Evolutionary conservation across 2,797 vertebrate species (phyloP), one percentile per base, ranked within the genome.

Genomic region (Alca torda): DNA sequence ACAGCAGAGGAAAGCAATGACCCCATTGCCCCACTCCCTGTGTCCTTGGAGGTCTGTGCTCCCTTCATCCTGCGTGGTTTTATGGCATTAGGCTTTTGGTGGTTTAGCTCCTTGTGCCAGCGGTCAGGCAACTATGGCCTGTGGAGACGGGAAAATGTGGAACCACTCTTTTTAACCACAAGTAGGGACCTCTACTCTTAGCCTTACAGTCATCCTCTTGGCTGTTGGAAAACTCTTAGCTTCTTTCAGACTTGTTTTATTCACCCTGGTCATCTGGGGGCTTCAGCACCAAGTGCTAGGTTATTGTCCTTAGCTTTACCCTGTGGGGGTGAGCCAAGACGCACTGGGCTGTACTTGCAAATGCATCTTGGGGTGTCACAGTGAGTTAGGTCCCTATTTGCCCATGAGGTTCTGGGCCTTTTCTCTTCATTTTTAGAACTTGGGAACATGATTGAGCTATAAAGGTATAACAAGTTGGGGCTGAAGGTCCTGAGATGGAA

Each of bases 21-120:
- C 43, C 25, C 13, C n/a, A 23, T 14, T 53, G 16, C 24, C 10
- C 9, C 33, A 43, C 16, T 39, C 28, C 39, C 2, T 0, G 0
- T n/a, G 35, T 46, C 18, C 46, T 46, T 57, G 17, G 20, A 75
- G 57, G 31, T 7, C 19, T 1, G 1, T 43, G 21, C 13, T 75
- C 11, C 24, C 16, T 43, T 57, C 48, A 43, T 12, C 10, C 24
- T 61, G 12, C 0, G 0, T 37, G 45, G 33, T 63, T 73, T 77
- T 65, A 41, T 51, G 51, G 16, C 8, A 33, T 81, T 21, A 69
- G 26, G 8, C 8, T 87, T 72, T 51, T 60, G 31, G 41, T 39
- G 18, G 23, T 33, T 84, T 46, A 74, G 51, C 46, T 91, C 45
- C 33, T 63, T 41, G 31, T 78, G 54, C 19, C 56, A 77, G 51